Evolutionary conservation across 2,888 invertebrate species (phyloP).

Genomic region (Oscheius sp.): DNA sequence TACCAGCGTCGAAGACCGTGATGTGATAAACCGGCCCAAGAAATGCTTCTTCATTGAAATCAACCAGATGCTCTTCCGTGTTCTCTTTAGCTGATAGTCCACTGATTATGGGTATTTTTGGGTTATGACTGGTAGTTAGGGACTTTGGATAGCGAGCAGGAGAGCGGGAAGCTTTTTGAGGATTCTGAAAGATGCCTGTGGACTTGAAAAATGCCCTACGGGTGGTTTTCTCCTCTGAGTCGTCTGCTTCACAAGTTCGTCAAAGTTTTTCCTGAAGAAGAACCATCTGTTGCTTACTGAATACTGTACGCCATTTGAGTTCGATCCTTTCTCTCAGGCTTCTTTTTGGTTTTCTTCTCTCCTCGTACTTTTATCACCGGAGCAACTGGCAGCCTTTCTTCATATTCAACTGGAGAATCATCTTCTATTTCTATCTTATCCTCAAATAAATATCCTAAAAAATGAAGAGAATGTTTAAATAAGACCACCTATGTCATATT

Average conservation of each 20-base stretch:
- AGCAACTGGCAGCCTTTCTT: background rate
- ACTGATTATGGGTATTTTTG: background rate
- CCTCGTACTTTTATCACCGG: constrained; percentile 10
- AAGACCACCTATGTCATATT: constrained; percentile 41
- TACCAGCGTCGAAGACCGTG: constrained; percentile 42
- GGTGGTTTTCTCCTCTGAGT: background rate
- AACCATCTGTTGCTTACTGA: background rate
- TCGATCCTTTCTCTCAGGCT: background rate
- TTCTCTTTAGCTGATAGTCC: background rate
- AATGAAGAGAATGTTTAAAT: background rate
- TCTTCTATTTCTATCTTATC: background rate
- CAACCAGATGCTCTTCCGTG: constrained; percentile 38
- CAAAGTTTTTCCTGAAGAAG: constrained; percentile 26
- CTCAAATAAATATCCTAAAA: constrained; percentile 14
- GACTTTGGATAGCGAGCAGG: constrained; percentile 11
- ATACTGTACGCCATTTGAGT: constrained; percentile 11
- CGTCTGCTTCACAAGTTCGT: constrained; percentile 17
- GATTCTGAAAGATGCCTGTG: background rate
- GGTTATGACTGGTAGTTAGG: background rate
- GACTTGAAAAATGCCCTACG: background rate
- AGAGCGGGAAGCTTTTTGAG: constrained; percentile 6
- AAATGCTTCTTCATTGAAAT: constrained; percentile 43
- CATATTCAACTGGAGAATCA: constrained; percentile 9
- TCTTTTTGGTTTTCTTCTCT: constrained; percentile 8
- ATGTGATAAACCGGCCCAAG: constrained; percentile 49